phyloP scores from a whole-genome alignment of 2,797 vertebrate species.

The Gallinago nigripennis region DNA sequence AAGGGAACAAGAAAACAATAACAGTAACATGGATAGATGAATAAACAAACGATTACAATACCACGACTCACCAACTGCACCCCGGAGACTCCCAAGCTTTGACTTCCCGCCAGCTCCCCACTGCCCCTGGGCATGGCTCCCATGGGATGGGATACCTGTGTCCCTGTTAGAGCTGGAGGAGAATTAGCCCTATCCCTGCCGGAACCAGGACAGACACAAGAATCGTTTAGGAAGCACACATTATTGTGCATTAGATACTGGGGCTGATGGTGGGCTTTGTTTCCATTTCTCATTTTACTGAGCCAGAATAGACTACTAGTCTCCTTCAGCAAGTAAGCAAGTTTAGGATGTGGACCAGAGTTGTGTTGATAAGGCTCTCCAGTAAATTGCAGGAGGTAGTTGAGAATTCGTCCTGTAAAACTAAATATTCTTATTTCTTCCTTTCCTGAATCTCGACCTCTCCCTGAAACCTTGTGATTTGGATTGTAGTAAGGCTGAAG shows the following conservation, averaged over 20 bases:
- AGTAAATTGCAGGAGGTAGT: background rate
- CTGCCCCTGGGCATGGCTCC: no score
- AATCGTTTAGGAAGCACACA: fast-evolving
- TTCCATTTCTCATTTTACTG: background rate
- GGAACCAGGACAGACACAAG: no score
- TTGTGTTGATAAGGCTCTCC: background rate
- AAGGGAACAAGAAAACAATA: no score
- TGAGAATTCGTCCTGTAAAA: background rate
- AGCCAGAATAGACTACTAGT: background rate
- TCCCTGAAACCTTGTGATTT: background rate
- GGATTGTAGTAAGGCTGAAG: background rate
- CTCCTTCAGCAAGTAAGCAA: background rate
- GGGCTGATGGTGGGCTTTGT: background rate
- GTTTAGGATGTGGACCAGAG: no score
- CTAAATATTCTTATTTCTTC: background rate
- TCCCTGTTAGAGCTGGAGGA: no score
- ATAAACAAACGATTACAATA: no score
- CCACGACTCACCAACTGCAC: no score
- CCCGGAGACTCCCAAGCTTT: no score
- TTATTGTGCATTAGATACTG: background rate
- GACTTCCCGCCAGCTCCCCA: no score
- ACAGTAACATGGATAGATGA: no score
- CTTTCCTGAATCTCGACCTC: background rate
- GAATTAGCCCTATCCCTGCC: no score
- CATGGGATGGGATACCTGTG: no score